Evolutionary conservation across 2,113 vertebrate species (phyloP).

Genomic region (Perccottus glenii): DNA sequence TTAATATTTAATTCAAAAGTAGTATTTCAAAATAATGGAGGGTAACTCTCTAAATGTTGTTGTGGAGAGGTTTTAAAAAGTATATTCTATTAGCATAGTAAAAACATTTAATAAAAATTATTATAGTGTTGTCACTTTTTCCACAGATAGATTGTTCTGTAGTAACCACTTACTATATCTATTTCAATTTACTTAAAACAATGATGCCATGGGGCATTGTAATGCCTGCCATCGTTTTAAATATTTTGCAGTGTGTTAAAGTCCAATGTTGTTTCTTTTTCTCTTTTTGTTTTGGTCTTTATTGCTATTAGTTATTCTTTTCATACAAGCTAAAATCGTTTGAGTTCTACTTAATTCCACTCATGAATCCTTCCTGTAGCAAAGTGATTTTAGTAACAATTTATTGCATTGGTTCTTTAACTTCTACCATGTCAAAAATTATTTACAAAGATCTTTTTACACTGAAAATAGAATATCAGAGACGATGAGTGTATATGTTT

Average conservation of each 20-base stretch:
- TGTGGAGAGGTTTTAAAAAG: constrained; percentile 69
- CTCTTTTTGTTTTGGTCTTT: constrained; percentile 27
- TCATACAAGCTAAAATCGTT: constrained; percentile 64
- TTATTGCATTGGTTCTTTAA: constrained; percentile 34
- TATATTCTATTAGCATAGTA: constrained; percentile 77
- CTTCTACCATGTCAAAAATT: constrained; percentile 29
- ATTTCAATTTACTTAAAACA: constrained; percentile 78
- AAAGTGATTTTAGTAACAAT: constrained; percentile 30
- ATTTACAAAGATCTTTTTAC: constrained; percentile 45
- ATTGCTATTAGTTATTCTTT: constrained; percentile 45
- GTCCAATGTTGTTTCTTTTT: constrained; percentile 66
- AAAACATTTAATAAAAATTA: constrained; percentile 74
- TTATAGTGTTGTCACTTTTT: constrained; percentile 66
- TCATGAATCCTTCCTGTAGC: constrained; percentile 24
- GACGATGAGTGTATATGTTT: constrained; percentile 40
- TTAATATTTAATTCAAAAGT: constrained; percentile 61
- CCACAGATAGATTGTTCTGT: constrained; percentile 76
- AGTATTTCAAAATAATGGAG: constrained; percentile 55
- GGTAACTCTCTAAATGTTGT: constrained; percentile 66
- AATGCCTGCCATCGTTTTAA: constrained; percentile 56
- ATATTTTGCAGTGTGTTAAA: constrained; percentile 65
- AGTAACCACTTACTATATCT: constrained; percentile 77
- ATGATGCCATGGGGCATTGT: constrained; percentile 69
- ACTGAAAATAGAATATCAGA: constrained; percentile 38
- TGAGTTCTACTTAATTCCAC: constrained; percentile 47